phyloP scores from a whole-genome alignment of 23 tunicate genomes.

The Ciona savignyi region DNA sequence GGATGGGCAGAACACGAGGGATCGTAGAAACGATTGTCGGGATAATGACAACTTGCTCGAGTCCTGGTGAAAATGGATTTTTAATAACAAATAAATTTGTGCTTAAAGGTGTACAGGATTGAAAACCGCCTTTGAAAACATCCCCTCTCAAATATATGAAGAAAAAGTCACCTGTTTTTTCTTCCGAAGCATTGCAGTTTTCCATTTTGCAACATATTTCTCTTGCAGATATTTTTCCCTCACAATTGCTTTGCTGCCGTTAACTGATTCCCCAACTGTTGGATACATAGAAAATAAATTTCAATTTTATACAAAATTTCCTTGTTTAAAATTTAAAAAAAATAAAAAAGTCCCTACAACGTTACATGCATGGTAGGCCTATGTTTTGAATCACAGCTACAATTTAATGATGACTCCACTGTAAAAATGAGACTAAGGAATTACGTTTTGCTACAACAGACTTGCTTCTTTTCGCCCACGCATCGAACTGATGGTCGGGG shows the following conservation, averaged over 20 bases:
- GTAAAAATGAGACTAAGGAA: no score
- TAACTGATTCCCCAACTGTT: not conserved
- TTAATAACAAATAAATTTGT: no score
- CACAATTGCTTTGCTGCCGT: conserved; percentile 6
- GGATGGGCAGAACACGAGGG: conserved; percentile 80
- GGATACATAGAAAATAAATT: not conserved
- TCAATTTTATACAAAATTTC: not conserved
- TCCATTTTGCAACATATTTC: conserved; percentile 75
- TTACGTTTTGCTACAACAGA: not conserved
- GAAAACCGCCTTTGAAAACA: no score
- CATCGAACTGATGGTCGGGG: conserved; percentile 42
- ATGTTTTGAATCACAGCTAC: no score
- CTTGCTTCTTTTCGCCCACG: conserved; percentile 50
- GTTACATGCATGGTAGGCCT: no score
- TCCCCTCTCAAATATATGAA: no score
- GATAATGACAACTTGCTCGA: conserved; percentile 22
- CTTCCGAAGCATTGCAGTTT: conserved; percentile 26
- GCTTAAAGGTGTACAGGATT: no score
- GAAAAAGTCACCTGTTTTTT: conserved; percentile 47
- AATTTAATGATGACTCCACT: no score
- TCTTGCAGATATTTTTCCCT: conserved; percentile 35
- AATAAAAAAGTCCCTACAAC: no score
- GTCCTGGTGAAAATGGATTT: conserved; percentile 18
- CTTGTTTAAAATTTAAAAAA: not conserved
- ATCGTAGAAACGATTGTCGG: conserved; percentile 42